Conservation (phyloP, 2,797 vertebrate genomes). For the Sebastolobus alascanus region DNA sequence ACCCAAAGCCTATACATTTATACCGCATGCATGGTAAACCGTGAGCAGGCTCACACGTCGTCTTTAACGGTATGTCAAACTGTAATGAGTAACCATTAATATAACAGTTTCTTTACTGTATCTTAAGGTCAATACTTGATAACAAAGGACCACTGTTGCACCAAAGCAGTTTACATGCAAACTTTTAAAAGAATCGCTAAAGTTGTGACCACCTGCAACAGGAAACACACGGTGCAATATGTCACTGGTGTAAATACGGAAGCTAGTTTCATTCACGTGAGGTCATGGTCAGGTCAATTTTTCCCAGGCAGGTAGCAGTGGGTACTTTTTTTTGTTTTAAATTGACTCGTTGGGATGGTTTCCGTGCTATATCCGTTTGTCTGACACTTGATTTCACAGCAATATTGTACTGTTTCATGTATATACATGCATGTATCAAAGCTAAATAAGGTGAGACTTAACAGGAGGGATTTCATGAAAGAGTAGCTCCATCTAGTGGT, state of each 20-base stretch:
- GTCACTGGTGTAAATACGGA: slow-evolving; percentile 48
- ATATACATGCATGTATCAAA: slow-evolving; percentile 30
- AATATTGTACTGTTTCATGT: slow-evolving; percentile 45
- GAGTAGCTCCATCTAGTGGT: slow-evolving; percentile 73
- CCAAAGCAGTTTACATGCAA: slow-evolving; percentile 23
- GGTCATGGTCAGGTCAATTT: slow-evolving; percentile 8
- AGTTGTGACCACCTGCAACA: slow-evolving; percentile 34
- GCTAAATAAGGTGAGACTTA: slow-evolving; percentile 1
- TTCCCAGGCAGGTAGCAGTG: slow-evolving; percentile 17
- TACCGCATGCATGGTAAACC: slow-evolving; percentile 27
- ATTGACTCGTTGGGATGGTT: slow-evolving; percentile 1
- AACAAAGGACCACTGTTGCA: slow-evolving; percentile 31
- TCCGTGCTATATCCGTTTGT: slow-evolving; percentile 19
- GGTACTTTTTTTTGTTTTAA: slow-evolving; percentile 20
- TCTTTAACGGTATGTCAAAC: slow-evolving; percentile 14
- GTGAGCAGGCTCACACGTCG: slow-evolving; percentile 74
- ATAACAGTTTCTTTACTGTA: slow-evolving; percentile 14
- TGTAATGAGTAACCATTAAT: not conserved
- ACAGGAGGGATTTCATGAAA: slow-evolving; percentile 2
- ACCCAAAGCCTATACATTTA: slow-evolving; percentile 45
- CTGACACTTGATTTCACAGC: slow-evolving; percentile 46
- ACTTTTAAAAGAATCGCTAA: slow-evolving; percentile 3
- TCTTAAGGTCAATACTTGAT: slow-evolving; percentile 34
- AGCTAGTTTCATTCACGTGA: slow-evolving; percentile 10
- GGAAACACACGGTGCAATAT: slow-evolving; percentile 24